Evolutionary conservation across 2,797 vertebrate genomes (phyloP).

Genomic region (Lacerta agilis): DNA sequence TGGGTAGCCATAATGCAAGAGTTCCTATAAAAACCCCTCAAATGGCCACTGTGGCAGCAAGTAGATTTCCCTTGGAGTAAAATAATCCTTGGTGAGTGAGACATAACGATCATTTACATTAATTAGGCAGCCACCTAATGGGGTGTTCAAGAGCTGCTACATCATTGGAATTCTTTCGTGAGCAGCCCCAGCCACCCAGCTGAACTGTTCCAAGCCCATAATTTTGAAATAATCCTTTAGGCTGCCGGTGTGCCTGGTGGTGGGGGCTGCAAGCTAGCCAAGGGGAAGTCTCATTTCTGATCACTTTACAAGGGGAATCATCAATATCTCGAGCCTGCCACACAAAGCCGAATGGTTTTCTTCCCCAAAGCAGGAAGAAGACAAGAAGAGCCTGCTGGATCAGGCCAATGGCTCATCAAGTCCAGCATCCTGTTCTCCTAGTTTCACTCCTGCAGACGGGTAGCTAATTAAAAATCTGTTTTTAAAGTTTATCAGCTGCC

Average conservation of each 20-base stretch:
- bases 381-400: no score
- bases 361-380: neutral
- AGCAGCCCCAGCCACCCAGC: constrained; percentile 57
- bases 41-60: constrained; percentile 71
- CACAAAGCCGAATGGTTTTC: neutral
- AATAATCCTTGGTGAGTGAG: constrained; percentile 67
- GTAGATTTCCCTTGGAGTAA: constrained; percentile 70
- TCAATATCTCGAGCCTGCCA: constrained; percentile 14
- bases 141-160: constrained; percentile 72
- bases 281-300: constrained; percentile 10
- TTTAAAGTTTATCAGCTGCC: no score
- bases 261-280: constrained; percentile 10
- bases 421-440: neutral
- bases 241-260: constrained; percentile 40
- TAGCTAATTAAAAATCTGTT: no score
- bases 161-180: constrained; percentile 73
- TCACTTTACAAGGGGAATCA: constrained; percentile 51
- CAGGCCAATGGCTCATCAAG: no score
- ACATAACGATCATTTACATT: constrained; percentile 76
- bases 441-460: no score
- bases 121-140: constrained; percentile 79
- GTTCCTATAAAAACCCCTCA: constrained; percentile 68
- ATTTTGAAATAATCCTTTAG: constrained; percentile 70
- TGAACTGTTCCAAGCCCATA: constrained; percentile 67
- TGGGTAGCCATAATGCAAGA: constrained; percentile 66